Conservation (phyloP, 2,113 vertebrate genomes). For the Oryzias curvinotus region DNA sequence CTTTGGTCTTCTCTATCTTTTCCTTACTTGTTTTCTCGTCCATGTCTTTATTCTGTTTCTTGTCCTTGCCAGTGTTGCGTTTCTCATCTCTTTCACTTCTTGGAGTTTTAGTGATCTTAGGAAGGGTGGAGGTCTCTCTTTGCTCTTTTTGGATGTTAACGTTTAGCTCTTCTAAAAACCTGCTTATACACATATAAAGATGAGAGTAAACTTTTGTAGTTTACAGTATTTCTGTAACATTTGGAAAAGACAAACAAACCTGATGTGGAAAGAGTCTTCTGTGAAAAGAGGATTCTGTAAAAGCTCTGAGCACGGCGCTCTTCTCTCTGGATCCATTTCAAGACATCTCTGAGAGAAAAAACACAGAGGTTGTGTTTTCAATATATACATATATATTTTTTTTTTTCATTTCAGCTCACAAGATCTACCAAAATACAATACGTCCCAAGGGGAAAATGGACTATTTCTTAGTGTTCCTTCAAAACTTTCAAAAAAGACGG, state of each 20-base stretch:
- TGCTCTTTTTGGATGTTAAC: conserved; percentile 82
- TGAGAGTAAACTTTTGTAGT: no score
- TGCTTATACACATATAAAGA: conserved; percentile 38
- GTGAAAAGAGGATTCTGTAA: conserved; percentile 80
- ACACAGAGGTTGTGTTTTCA: not conserved
- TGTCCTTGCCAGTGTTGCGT: conserved; percentile 52
- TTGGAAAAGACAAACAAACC: conserved; percentile 62
- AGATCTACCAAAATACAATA: no score
- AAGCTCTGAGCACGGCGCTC: conserved; percentile 80
- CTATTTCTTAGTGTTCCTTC: no score
- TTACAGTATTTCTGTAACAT: not conserved
- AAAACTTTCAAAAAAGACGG: no score
- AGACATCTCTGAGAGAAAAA: conserved; percentile 83
- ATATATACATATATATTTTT: no score
- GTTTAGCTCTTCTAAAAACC: conserved; percentile 83
- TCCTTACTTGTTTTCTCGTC: conserved; percentile 39
- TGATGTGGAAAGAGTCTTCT: conserved; percentile 82
- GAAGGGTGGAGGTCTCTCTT: conserved; percentile 72
- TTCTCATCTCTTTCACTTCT: conserved; percentile 78
- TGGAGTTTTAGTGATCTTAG: conserved; percentile 75
- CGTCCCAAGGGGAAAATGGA: no score
- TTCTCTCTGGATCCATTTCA: conserved; percentile 84
- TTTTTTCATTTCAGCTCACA: no score
- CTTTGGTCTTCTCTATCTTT: conserved; percentile 29
- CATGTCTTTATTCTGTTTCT: conserved; percentile 39